Conservation (phyloP, 92 coral and sea anemone species). For the Zoanthus gigantus region DNA sequence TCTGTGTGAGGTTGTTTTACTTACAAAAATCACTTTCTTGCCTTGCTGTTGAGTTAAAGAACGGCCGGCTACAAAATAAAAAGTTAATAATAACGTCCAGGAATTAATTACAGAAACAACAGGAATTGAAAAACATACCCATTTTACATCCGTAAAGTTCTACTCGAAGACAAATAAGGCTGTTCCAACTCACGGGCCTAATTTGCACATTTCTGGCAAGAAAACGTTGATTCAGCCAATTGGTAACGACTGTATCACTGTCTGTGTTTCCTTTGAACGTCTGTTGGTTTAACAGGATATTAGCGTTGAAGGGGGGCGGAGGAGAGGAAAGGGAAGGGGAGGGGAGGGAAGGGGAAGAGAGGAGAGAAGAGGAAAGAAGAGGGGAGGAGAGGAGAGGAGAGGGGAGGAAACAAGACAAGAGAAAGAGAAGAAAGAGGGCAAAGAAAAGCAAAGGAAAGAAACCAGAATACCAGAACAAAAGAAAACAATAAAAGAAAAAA, state of each 20-base stretch:
- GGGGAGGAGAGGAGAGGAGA: background rate
- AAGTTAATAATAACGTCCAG: too few relatives aligned
- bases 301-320: background rate
- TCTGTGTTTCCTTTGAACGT: constrained; percentile 73
- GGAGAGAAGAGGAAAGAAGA: background rate
- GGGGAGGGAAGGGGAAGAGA: background rate
- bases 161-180: constrained; percentile 72
- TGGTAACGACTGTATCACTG: constrained; percentile 70
- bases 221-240: constrained; percentile 87
- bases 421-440: background rate
- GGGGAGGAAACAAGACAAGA: background rate
- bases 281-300: constrained; percentile 30
- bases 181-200: constrained; percentile 63
- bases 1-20: too few relatives aligned
- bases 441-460: background rate
- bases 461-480: background rate
- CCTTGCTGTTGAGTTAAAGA: too few relatives aligned
- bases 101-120: background rate
- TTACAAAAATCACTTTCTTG: too few relatives aligned
- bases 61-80: too few relatives aligned
- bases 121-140: constrained; percentile 50
- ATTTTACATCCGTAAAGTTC: constrained; percentile 83
- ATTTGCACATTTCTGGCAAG: constrained; percentile 74
- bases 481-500: background rate
- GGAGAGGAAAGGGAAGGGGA: too few relatives aligned